A percentile compares a stretch with the other conserved stretches of the same genome.
These are phyloP conservation scores for Tinea trinotella DNA, from an alignment of 2,888 invertebrate species.

Conservation along the genomic window DNA sequence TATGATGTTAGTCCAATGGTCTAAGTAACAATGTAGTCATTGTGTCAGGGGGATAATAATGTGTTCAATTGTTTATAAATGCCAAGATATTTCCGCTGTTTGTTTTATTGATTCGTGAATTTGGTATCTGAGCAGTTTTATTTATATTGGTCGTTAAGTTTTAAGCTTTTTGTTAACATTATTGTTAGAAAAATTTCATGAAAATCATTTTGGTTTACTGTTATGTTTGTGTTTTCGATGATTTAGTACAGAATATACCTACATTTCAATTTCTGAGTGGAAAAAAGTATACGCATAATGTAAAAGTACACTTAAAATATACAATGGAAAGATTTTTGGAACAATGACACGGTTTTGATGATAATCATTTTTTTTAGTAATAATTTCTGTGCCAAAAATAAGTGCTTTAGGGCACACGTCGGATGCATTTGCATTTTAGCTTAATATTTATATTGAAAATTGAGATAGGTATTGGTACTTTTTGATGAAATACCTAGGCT, in stretches of 20 bases:
- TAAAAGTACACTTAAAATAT: not conserved
- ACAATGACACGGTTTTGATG: not conserved
- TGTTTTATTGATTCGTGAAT: conserved; percentile 18
- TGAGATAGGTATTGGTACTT: not conserved
- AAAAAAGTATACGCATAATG: not conserved
- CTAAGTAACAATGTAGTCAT: conserved; percentile 17
- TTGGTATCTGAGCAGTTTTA: conserved; percentile 20
- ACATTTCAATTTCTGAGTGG: not conserved
- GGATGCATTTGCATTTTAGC: conserved; percentile 20
- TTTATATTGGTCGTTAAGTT: conserved; percentile 35
- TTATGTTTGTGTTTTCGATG: not conserved
- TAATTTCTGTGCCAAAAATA: conserved; percentile 24
- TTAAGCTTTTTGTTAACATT: conserved; percentile 34
- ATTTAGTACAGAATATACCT: not conserved
- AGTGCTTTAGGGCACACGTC: conserved; percentile 21
- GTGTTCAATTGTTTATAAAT: conserved; percentile 24
- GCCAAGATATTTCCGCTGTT: conserved; percentile 16
- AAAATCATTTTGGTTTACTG: conserved; percentile 14
- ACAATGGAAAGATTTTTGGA: not conserved
- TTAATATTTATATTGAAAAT: conserved; percentile 7
- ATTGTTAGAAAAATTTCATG: conserved; percentile 21
- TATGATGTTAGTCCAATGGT: conserved; percentile 26
- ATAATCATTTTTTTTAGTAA: not conserved
- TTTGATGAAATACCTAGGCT: conserved; percentile 27
- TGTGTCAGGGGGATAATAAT: conserved; percentile 23